These are phyloP conservation scores for Conus canariensis DNA, from an alignment of 2,888 invertebrate genomes.

Conservation along the genomic window DNA sequence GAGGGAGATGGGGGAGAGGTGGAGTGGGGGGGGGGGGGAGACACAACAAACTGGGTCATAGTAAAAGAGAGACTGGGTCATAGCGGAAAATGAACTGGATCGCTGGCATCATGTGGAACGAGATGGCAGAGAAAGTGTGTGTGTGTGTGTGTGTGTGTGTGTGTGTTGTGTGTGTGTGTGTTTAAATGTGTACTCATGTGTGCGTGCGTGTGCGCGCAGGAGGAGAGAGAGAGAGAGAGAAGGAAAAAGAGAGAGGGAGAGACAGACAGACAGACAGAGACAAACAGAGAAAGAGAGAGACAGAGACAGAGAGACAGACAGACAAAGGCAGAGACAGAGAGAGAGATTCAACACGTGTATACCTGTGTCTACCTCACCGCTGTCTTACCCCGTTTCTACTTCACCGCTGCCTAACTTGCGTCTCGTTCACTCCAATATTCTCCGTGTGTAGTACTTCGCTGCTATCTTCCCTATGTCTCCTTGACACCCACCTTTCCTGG, in stretches of 20 bases:
- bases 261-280: background rate
- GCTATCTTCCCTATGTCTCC: too few relatives aligned
- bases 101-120: background rate
- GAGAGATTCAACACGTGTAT: too few relatives aligned
- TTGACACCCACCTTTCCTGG: too few relatives aligned
- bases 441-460: too few relatives aligned
- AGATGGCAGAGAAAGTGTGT: background rate
- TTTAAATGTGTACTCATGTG: background rate
- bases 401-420: too few relatives aligned
- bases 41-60: background rate
- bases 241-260: background rate
- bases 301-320: background rate
- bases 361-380: too few relatives aligned
- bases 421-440: too few relatives aligned
- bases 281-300: background rate
- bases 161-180: too few relatives aligned
- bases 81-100: background rate
- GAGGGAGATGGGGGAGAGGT: background rate
- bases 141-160: too few relatives aligned
- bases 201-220: background rate
- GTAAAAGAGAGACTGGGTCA: background rate
- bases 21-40: background rate
- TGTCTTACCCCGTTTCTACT: too few relatives aligned
- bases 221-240: constrained; percentile 8
- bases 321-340: too few relatives aligned